Conservation (phyloP, 2,797 vertebrate genomes). For the Forpus xanthops region DNA sequence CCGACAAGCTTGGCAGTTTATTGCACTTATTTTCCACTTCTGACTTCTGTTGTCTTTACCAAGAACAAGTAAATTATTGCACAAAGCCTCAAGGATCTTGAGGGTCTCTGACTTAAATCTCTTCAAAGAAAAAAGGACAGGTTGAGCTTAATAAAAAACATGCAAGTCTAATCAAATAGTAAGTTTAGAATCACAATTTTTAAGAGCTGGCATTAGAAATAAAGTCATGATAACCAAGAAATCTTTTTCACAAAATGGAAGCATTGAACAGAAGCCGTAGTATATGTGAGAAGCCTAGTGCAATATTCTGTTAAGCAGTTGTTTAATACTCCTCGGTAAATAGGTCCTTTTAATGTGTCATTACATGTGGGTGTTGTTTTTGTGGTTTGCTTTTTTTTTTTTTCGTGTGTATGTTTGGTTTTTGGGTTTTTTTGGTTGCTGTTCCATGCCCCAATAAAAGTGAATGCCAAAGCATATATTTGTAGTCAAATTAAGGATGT, state of each 20-base stretch:
- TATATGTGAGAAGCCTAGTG: neutral
- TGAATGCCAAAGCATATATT: neutral
- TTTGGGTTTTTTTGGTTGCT: neutral
- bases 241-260: neutral
- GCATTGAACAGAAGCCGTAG: neutral
- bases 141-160: constrained; percentile 20
- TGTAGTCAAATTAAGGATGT: neutral
- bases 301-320: neutral
- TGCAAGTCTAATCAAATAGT: neutral
- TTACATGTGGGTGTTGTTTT: neutral
- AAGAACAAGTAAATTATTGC: neutral
- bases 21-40: neutral
- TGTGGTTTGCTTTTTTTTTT: neutral
- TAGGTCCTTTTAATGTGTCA: neutral
- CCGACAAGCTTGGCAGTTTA: neutral
- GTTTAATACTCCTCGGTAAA: neutral
- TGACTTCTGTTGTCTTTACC: neutral
- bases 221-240: neutral
- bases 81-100: neutral
- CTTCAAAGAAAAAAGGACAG: neutral
- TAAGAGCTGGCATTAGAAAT: neutral
- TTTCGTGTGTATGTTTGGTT: neutral
- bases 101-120: neutral
- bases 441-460: neutral
- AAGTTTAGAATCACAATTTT: neutral